These are phyloP conservation scores for Schrankia costaestrigalis DNA, from an alignment of 2,888 invertebrate genomes.

Conservation along the genomic window DNA sequence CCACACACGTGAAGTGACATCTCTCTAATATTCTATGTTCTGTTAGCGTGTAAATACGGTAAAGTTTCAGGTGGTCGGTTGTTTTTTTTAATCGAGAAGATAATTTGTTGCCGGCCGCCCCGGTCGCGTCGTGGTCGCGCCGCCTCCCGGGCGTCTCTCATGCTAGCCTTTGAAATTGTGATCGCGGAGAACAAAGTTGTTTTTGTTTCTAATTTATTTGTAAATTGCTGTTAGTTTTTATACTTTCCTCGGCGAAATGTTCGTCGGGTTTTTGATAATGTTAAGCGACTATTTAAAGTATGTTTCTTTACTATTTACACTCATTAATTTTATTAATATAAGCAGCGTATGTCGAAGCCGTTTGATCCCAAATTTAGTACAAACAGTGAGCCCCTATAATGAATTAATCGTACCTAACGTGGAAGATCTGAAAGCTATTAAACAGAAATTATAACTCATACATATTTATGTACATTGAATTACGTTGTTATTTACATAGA, in stretches of 20 bases:
- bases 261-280: constrained; percentile 42
- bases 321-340: constrained; percentile 33
- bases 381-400: constrained; percentile 38
- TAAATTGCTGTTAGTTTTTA: constrained; percentile 71
- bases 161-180: constrained; percentile 60
- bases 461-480: too few species aligned
- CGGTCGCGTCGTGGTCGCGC: constrained; percentile 16
- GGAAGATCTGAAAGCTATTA: constrained; percentile 12
- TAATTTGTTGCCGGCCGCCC: constrained; percentile 62
- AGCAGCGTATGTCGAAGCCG: constrained; percentile 37
- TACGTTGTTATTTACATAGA: constrained; percentile 32
- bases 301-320: constrained; percentile 40
- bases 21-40: constrained; percentile 65
- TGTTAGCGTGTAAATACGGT: constrained; percentile 49
- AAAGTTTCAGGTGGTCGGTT: constrained; percentile 65
- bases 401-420: constrained; percentile 23
- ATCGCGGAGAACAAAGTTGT: constrained; percentile 76
- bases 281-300: constrained; percentile 44
- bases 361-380: constrained; percentile 71
- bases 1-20: too few species aligned
- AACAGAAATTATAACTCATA: too few species aligned
- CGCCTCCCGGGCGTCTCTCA: constrained; percentile 28
- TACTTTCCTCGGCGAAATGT: constrained; percentile 43
- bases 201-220: constrained; percentile 80
- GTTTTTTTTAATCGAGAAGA: constrained; percentile 60